Evolutionary conservation across 1,140 invertebrate species (phyloP).

Genomic region (Wasmannia auropunctata): DNA sequence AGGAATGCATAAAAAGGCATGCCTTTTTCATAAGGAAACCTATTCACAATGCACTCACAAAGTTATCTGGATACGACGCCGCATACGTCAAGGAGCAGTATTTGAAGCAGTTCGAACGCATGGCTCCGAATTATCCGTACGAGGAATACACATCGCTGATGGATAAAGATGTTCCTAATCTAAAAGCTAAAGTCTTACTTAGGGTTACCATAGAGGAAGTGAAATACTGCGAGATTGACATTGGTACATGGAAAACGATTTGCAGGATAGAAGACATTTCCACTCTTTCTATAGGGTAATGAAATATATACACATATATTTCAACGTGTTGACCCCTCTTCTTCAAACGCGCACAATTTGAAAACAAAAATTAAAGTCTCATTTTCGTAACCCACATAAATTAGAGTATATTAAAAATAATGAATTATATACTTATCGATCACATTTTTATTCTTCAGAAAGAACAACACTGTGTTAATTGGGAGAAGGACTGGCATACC

Average conservation of each 20-base stretch:
- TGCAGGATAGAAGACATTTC: slow-evolving; percentile 94
- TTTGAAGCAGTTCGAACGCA: slow-evolving; percentile 90
- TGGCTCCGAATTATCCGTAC: slow-evolving; percentile 92
- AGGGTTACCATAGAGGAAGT: slow-evolving; percentile 88
- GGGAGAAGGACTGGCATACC: slow-evolving; percentile 92
- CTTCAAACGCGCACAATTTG: slow-evolving; percentile 31
- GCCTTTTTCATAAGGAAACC: slow-evolving; percentile 91
- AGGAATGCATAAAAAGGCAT: slow-evolving; percentile 90
- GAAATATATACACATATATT: slow-evolving; percentile 16
- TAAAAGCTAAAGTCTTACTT: slow-evolving; percentile 83
- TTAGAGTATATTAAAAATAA: slow-evolving; percentile 5
- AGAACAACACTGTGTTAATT: slow-evolving; percentile 91
- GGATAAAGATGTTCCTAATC: slow-evolving; percentile 84
- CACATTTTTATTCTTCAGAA: slow-evolving; percentile 68
- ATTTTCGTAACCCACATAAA: not conserved
- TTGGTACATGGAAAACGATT: slow-evolving; percentile 88
- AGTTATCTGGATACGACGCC: slow-evolving; percentile 86
- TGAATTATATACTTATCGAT: slow-evolving; percentile 3
- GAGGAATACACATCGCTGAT: slow-evolving; percentile 91
- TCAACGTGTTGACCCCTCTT: not conserved
- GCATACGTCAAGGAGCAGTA: slow-evolving; percentile 92
- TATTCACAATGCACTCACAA: slow-evolving; percentile 89
- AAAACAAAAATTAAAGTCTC: not conserved
- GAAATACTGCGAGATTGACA: slow-evolving; percentile 88
- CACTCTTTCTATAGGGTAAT: slow-evolving; percentile 89